Evolutionary conservation across 1,140 invertebrate species (phyloP).

Genomic region (Diachasmimorpha longicaudata): DNA sequence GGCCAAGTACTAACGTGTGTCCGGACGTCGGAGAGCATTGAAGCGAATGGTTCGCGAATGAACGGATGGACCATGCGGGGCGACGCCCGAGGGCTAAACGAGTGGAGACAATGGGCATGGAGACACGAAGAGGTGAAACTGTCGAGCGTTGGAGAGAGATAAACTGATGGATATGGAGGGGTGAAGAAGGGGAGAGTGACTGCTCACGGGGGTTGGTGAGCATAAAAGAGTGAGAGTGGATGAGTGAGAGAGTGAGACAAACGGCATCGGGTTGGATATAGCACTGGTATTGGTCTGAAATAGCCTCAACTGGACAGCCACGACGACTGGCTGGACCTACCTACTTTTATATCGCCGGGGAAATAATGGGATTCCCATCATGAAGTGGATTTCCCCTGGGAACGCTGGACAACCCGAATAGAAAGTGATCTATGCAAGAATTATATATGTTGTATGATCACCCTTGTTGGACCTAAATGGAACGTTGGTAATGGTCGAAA

Average conservation of each 20-base stretch:
- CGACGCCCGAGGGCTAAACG: constrained; percentile 25
- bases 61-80: constrained; percentile 26
- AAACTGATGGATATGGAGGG: neutral
- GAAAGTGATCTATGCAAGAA: no score
- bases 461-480: no score
- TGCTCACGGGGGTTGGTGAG: constrained; percentile 18
- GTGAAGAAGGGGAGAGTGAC: constrained; percentile 23
- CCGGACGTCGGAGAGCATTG: constrained; percentile 30
- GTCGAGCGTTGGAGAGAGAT: neutral
- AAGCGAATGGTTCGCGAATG: constrained; percentile 30
- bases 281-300: constrained; percentile 30
- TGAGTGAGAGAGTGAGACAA: constrained; percentile 13
- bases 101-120: constrained; percentile 25
- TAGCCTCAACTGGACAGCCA: constrained; percentile 50
- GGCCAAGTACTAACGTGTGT: constrained; percentile 30
- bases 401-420: constrained; percentile 52
- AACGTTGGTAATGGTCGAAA: no score
- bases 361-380: constrained; percentile 66
- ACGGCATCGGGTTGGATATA: neutral
- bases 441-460: no score
- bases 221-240: constrained; percentile 14
- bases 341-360: constrained; percentile 61
- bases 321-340: constrained; percentile 44
- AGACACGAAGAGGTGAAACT: constrained; percentile 16
- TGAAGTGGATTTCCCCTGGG: constrained; percentile 64